A percentile compares a stretch with the other conserved stretches of the same genome.
Evolutionary conservation across 92 coral and sea anemone species (phyloP).

Genomic region (Bergia puertoricense): DNA sequence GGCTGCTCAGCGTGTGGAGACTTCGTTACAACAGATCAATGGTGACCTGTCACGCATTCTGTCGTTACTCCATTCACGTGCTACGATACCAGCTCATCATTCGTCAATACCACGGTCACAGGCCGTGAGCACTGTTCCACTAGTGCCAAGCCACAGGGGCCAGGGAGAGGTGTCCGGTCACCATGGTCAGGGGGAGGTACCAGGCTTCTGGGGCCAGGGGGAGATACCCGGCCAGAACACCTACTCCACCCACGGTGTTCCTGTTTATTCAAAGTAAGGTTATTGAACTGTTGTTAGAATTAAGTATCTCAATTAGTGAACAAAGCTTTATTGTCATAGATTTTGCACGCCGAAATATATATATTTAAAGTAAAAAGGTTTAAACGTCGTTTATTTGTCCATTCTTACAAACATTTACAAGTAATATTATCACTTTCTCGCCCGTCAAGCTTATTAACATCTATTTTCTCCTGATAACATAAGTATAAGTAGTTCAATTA

Average conservation of each 20-base stretch:
- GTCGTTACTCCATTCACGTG: slow-evolving; percentile 63
- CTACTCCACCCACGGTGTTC: neutral
- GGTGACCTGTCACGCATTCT: slow-evolving; percentile 77
- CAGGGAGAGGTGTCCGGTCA: neutral
- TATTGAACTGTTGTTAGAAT: neutral
- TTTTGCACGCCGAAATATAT: neutral
- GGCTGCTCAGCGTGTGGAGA: slow-evolving; percentile 59
- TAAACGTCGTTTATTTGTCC: too few species aligned
- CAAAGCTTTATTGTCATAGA: neutral
- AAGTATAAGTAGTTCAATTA: too few species aligned
- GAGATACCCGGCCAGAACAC: neutral
- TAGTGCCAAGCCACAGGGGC: neutral
- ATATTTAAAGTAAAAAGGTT: neutral
- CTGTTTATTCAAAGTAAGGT: slow-evolving; percentile 12
- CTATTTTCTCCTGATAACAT: too few species aligned
- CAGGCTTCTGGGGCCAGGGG: neutral
- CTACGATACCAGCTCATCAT: slow-evolving; percentile 26
- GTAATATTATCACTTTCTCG: too few species aligned
- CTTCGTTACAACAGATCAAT: slow-evolving; percentile 77
- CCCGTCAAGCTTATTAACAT: too few species aligned
- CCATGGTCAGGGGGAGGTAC: neutral
- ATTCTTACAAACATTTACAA: too few species aligned
- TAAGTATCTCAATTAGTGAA: slow-evolving; percentile 41
- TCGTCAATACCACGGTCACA: slow-evolving; percentile 34
- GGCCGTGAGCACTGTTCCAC: slow-evolving; percentile 23